Conservation (phyloP, 2,888 invertebrate genomes). For the Pyrochroa serraticornis region DNA sequence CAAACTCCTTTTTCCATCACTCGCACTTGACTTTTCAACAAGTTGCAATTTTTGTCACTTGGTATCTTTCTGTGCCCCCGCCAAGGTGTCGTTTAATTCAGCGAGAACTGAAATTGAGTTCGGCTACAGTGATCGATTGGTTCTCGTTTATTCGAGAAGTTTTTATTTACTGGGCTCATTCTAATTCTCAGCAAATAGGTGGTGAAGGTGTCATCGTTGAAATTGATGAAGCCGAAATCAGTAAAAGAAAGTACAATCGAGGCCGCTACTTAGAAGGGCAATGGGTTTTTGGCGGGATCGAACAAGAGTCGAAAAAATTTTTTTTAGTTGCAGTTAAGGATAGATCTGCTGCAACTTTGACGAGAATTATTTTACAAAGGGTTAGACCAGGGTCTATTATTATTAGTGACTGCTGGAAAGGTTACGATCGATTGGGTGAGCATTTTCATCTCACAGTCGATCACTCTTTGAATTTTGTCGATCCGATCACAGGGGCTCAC, state of each 20-base stretch:
- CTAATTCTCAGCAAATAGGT: constrained; percentile 7
- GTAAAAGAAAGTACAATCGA: constrained; percentile 33
- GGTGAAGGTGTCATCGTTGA: constrained; percentile 29
- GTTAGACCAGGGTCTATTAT: constrained; percentile 38
- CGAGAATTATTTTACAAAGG: constrained; percentile 26
- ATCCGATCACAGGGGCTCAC: constrained; percentile 27
- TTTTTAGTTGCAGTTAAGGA: constrained; percentile 22
- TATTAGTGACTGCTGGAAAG: constrained; percentile 39
- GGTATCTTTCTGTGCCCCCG: neutral
- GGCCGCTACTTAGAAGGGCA: constrained; percentile 31
- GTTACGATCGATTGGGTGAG: constrained; percentile 37
- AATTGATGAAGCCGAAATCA: constrained; percentile 35
- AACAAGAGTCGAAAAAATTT: constrained; percentile 16
- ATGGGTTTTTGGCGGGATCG: constrained; percentile 36
- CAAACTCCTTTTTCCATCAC: constrained; percentile 7
- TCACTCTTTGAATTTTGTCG: constrained; percentile 35
- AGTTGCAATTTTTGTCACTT: neutral
- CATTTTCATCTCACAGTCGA: constrained; percentile 36
- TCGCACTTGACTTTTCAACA: neutral
- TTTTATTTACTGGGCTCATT: neutral
- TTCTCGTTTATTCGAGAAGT: constrained; percentile 10
- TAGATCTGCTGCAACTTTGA: neutral
- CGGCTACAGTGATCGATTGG: constrained; percentile 7
- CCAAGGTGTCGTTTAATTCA: neutral
- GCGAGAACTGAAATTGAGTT: neutral